Evolutionary conservation across 2,113 vertebrate genomes (phyloP).

Genomic region (Cettia cetti): DNA sequence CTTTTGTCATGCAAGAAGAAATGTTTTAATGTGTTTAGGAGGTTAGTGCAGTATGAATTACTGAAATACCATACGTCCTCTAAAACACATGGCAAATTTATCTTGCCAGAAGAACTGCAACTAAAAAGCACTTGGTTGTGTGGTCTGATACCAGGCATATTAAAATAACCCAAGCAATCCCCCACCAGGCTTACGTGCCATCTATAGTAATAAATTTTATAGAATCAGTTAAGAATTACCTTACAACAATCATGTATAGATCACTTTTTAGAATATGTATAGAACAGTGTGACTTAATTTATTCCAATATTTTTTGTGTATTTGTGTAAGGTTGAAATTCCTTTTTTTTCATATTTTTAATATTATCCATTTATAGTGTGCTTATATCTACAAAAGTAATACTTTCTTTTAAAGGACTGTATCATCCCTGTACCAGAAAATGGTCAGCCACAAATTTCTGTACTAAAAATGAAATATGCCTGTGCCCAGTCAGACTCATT

Average conservation of each 20-base stretch:
- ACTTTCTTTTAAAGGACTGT: neutral
- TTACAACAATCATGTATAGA: neutral
- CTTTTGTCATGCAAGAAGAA: constrained; percentile 59
- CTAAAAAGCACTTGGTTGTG: neutral
- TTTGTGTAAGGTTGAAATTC: neutral
- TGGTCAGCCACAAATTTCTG: neutral
- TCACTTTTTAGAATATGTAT: neutral
- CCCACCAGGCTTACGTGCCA: neutral
- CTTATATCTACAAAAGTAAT: neutral
- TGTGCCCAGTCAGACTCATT: neutral
- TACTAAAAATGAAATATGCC: neutral
- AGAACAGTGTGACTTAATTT: neutral
- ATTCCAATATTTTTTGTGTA: neutral
- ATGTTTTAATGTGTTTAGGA: constrained; percentile 54
- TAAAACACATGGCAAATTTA: constrained; percentile 31
- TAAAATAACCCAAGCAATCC: neutral
- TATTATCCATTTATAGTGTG: neutral
- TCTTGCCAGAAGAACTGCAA: neutral
- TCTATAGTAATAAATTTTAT: neutral
- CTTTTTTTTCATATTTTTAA: neutral
- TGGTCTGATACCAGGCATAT: neutral
- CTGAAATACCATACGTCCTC: constrained; percentile 42
- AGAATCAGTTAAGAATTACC: neutral
- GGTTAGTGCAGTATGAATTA: constrained; percentile 20
- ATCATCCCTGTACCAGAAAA: neutral